Evolutionary conservation across 2,113 vertebrate species (phyloP).

Genomic region (Porphyrio hochstetteri): DNA sequence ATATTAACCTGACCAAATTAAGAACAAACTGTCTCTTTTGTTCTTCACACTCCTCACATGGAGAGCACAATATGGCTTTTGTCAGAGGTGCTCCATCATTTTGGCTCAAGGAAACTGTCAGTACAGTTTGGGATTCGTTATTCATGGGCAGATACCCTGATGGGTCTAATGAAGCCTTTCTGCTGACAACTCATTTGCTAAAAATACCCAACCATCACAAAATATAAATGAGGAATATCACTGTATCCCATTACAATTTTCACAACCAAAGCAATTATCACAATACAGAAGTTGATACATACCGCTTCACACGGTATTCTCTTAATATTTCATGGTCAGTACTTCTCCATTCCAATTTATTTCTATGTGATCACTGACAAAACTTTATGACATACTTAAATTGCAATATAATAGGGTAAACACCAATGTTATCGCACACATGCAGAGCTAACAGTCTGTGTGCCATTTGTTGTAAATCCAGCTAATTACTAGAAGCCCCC

Average conservation of each 20-base stretch:
- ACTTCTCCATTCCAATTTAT: slow-evolving; percentile 45
- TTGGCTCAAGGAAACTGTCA: slow-evolving; percentile 88
- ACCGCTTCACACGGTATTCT: not conserved
- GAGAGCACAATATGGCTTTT: slow-evolving; percentile 89
- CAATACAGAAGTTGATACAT: slow-evolving; percentile 20
- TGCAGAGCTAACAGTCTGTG: slow-evolving; percentile 93
- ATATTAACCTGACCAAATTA: slow-evolving; percentile 89
- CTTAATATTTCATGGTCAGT: slow-evolving; percentile 44
- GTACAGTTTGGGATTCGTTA: slow-evolving; percentile 90
- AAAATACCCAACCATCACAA: slow-evolving; percentile 84
- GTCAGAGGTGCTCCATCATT: slow-evolving; percentile 87
- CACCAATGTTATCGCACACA: slow-evolving; percentile 89
- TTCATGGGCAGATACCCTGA: slow-evolving; percentile 93
- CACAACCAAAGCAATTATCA: slow-evolving; percentile 47
- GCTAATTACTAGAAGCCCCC: slow-evolving; percentile 84
- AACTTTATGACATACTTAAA: slow-evolving; percentile 83
- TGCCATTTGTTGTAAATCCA: slow-evolving; percentile 92
- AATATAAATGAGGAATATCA: slow-evolving; percentile 71
- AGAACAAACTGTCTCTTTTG: slow-evolving; percentile 83
- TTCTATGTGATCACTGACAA: slow-evolving; percentile 73
- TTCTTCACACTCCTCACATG: slow-evolving; percentile 77
- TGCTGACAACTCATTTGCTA: slow-evolving; percentile 91
- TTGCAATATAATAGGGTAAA: slow-evolving; percentile 86
- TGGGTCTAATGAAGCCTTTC: slow-evolving; percentile 95
- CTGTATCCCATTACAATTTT: slow-evolving; percentile 47